Conservation (phyloP, 1,140 invertebrate genomes). For the Dendrolimus kikuchii region DNA sequence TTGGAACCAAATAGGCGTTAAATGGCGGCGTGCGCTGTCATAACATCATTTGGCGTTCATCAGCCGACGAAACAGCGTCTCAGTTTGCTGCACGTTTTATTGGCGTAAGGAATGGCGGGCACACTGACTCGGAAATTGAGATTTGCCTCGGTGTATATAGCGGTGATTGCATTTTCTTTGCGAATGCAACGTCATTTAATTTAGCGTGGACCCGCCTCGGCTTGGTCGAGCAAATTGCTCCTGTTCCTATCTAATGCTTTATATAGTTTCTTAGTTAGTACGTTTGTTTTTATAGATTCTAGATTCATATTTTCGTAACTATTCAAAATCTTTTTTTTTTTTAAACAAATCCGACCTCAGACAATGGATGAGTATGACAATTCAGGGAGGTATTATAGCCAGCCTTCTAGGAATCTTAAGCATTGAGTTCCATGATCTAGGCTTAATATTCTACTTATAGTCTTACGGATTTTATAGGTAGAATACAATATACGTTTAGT, state of each 20-base stretch:
- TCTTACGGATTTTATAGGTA: no score
- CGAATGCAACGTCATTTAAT: constrained; percentile 65
- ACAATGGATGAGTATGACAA: no score
- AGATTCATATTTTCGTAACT: neutral
- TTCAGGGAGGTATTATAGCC: no score
- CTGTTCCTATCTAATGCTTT: constrained; percentile 19
- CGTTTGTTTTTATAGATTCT: neutral
- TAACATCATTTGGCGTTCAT: constrained; percentile 70
- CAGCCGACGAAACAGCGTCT: constrained; percentile 65
- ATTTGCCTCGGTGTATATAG: constrained; percentile 57
- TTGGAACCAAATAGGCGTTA: constrained; percentile 72
- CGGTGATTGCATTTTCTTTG: constrained; percentile 70
- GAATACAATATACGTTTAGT: no score
- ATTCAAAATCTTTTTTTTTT: no score
- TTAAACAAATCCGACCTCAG: no score
- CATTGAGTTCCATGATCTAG: no score
- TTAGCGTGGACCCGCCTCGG: constrained; percentile 36
- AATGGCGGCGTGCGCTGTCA: constrained; percentile 69
- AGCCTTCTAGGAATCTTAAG: no score
- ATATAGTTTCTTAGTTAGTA: constrained; percentile 5
- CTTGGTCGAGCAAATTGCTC: constrained; percentile 43
- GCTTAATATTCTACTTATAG: no score
- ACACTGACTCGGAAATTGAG: constrained; percentile 63
- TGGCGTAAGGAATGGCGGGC: constrained; percentile 69
- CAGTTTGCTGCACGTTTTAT: constrained; percentile 68